A percentile compares a stretch with the other conserved stretches of the same genome.
phyloP scores from a whole-genome alignment of 2,888 invertebrate species.

The Macrostomum cliftonense region DNA sequence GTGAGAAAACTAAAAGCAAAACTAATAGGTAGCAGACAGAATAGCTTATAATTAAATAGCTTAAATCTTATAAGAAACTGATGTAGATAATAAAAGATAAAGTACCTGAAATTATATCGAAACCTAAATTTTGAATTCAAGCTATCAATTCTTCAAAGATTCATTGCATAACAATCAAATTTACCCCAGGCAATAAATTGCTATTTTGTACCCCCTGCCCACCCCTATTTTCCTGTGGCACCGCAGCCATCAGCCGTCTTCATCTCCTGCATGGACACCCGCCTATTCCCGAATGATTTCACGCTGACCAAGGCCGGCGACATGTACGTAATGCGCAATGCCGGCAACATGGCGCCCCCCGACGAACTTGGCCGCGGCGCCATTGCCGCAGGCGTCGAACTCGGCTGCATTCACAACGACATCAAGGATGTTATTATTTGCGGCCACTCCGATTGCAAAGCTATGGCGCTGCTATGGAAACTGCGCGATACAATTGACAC shows the following conservation, averaged over 20 bases:
- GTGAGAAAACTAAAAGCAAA: no score
- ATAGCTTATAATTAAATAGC: neutral
- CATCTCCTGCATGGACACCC: constrained; percentile 92
- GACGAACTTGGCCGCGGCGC: constrained; percentile 51
- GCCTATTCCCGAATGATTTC: constrained; percentile 85
- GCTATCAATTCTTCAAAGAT: no score
- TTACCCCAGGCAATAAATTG: no score
- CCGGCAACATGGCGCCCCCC: constrained; percentile 67
- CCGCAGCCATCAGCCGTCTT: constrained; percentile 89
- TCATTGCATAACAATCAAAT: no score
- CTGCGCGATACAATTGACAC: constrained; percentile 54
- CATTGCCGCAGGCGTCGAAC: constrained; percentile 45
- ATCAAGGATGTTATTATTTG: constrained; percentile 81
- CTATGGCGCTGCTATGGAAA: constrained; percentile 74
- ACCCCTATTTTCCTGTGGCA: constrained; percentile 24
- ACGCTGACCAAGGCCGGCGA: constrained; percentile 86
- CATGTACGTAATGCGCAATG: constrained; percentile 91
- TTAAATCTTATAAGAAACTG: no score
- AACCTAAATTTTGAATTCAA: no score
- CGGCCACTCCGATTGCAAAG: constrained; percentile 93
- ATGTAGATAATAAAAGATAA: no score
- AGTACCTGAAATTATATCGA: no score
- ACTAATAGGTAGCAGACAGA: no score
- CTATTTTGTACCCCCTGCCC: no score
- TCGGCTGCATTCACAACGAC: constrained; percentile 74